phyloP scores from a whole-genome alignment of 2,888 invertebrate genomes.

The Petrolisthes cinctipes region DNA sequence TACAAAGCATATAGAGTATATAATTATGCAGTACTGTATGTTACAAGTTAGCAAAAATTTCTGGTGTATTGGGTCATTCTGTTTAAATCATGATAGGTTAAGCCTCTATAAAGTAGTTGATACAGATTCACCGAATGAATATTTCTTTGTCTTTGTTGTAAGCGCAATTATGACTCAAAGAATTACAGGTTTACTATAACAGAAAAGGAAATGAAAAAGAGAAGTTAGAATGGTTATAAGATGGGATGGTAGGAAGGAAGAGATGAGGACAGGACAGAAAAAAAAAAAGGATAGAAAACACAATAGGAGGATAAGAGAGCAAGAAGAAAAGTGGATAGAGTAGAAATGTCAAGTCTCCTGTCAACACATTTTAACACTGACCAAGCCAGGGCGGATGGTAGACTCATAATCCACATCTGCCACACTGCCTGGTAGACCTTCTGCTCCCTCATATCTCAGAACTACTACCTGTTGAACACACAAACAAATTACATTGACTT shows the following conservation, averaged over 20 bases:
- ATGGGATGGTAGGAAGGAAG: not conserved
- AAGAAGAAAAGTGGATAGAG: not conserved
- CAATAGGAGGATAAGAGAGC: no score
- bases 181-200: not conserved
- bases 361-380: conserved; percentile 23
- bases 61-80: no score
- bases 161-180: no score
- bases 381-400: conserved; percentile 59
- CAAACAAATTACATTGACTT: not conserved
- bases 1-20: no score
- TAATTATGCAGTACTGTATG: no score
- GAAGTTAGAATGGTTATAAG: not conserved
- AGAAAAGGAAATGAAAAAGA: not conserved
- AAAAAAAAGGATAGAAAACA: not conserved
- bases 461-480: conserved; percentile 75
- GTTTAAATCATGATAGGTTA: no score
- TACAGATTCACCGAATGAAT: no score
- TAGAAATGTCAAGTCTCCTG: not conserved
- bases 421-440: conserved; percentile 67
- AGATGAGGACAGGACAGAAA: not conserved
- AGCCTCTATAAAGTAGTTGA: no score
- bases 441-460: conserved; percentile 80
- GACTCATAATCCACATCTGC: conserved; percentile 34
- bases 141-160: no score
- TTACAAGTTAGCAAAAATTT: no score